Evolutionary conservation across 2,113 vertebrate genomes (phyloP), one percentile per base, ranked within the genome.

Genomic region (Petrocephalus zakoni): DNA sequence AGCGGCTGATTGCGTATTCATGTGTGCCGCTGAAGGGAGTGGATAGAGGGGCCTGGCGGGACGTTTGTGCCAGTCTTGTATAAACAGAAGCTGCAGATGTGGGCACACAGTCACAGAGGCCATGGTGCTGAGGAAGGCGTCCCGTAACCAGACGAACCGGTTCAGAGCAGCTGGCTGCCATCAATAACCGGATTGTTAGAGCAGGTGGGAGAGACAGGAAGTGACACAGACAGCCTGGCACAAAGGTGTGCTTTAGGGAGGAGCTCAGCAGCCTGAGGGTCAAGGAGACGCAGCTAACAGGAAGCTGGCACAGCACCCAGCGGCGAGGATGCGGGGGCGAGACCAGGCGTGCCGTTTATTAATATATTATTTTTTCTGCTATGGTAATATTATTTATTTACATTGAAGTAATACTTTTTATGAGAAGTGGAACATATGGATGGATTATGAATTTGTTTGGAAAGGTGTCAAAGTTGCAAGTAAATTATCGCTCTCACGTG

Each of bases 141-240:
- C 55, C 53, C 34, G 8, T 7, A 94, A 94, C 94, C 61, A 92
- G 92, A 93, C 92, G 90, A 91, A 93, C 93, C 46, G 89, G 94
- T 94, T 91, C 75, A 89, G 47, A 29, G 90, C 81, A 46, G 87
- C 91, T 90, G 46, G 88, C 87, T 89, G 89, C 88, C 90, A 86
- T 89, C 88, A 83, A 88, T 42, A 42, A 58, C 55, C 29, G 86
- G 86, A 61, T 61, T 89, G 72, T 19, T 25, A 87, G 87, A 87
- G 85, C 91, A 90, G 90, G 64, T 89, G 92, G 92, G 90, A 90
- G 53, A 89, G 90, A 92, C 91, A 93, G 92, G 94, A 94, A 93
- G 94, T 94, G 94, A 89, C 93, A 86, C 88, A 89, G 83, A 78
- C 58, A 10, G 58, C 34, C 91, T 58, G 85, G 87, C 89, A 86